A percentile compares a stretch with the other conserved stretches of the same genome.
These are phyloP conservation scores for Eupithecia inturbata DNA, from an alignment of 2,888 invertebrate species.

Conservation along the genomic window DNA sequence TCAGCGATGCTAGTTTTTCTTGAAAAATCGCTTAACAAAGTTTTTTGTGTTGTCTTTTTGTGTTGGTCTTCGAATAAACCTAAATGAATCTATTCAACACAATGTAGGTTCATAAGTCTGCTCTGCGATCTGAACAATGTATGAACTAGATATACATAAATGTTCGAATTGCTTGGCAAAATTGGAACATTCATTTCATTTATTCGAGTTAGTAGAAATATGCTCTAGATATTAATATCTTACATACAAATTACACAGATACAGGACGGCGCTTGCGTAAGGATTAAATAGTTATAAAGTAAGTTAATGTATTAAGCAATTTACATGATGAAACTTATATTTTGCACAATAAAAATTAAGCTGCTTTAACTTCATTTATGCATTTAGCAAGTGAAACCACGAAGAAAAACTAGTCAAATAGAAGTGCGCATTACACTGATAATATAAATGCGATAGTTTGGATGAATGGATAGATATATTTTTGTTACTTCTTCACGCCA, in stretches of 20 bases:
- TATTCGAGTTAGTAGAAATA: background rate
- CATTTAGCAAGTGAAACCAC: no score
- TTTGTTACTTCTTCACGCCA: no score
- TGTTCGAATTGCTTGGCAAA: conserved; percentile 24
- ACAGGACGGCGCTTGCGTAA: background rate
- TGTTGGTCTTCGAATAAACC: background rate
- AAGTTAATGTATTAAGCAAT: background rate
- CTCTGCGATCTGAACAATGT: background rate
- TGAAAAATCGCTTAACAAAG: background rate
- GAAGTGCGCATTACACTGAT: no score
- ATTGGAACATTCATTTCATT: conserved; percentile 20
- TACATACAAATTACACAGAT: background rate
- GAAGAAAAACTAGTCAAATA: no score
- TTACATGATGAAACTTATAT: background rate
- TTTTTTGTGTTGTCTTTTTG: background rate
- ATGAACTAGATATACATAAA: conserved; percentile 2
- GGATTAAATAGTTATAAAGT: background rate
- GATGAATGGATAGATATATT: no score
- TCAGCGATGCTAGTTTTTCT: background rate
- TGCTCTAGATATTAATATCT: background rate
- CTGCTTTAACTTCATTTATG: no score
- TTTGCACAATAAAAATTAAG: no score
- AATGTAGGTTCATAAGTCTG: background rate
- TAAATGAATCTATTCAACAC: background rate
- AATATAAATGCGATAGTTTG: no score